These are phyloP conservation scores for Leucoma salicis DNA, from an alignment of 2,888 invertebrate genomes.

Conservation along the genomic window DNA sequence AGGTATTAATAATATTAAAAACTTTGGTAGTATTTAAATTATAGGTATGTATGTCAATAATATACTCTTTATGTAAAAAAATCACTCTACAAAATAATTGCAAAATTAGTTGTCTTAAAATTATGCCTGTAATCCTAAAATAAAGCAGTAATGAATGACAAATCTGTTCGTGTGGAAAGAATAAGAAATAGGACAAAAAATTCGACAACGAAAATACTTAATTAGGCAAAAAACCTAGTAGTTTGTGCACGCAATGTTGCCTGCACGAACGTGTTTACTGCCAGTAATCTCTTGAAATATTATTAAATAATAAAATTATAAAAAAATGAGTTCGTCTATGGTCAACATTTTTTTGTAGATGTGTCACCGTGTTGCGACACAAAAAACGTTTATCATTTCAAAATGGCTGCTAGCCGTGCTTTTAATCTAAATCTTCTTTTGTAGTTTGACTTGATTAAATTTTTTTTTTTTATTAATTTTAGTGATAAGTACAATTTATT, in stretches of 20 bases:
- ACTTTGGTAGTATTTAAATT: too few species aligned
- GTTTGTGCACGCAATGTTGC: slow-evolving; percentile 9
- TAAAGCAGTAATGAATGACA: slow-evolving; percentile 10
- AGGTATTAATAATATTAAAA: too few species aligned
- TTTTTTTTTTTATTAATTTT: neutral
- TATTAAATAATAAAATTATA: slow-evolving; percentile 14
- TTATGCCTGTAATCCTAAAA: too few species aligned
- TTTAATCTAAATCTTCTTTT: slow-evolving; percentile 26
- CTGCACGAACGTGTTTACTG: slow-evolving; percentile 20
- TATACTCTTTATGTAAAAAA: too few species aligned
- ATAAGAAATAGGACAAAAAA: slow-evolving; percentile 12
- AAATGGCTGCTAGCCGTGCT: slow-evolving; percentile 11
- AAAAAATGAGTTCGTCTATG: slow-evolving; percentile 19
- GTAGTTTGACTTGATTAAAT: slow-evolving; percentile 29
- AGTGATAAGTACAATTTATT: too few species aligned
- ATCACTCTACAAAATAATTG: too few species aligned
- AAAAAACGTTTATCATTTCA: slow-evolving; percentile 20
- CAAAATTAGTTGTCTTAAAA: too few species aligned
- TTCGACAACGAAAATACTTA: slow-evolving; percentile 3
- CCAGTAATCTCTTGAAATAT: slow-evolving; percentile 26
- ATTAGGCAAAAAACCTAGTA: slow-evolving; percentile 15
- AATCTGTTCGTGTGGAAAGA: slow-evolving; percentile 10
- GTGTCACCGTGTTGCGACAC: slow-evolving; percentile 20
- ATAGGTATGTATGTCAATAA: too few species aligned
- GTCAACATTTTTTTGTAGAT: slow-evolving; percentile 16